Conservation (phyloP, 2,113 vertebrate genomes). For the Mugil cephalus region DNA sequence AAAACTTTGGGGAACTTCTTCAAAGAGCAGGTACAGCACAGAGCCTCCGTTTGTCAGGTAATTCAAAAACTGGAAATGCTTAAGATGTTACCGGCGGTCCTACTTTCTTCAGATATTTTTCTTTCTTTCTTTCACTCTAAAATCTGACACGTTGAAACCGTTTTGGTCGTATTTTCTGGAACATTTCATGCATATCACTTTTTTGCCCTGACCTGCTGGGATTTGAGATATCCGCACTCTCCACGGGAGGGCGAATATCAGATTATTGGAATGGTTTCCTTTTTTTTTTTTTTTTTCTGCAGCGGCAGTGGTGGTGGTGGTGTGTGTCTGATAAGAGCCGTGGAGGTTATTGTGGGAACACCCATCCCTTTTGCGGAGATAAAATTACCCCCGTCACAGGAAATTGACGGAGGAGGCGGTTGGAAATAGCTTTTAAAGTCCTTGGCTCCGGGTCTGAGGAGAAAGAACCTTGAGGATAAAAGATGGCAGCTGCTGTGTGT, state of each 20-base stretch:
- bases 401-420: conserved; percentile 62
- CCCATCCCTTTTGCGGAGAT: conserved; percentile 71
- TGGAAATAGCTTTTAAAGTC: conserved; percentile 70
- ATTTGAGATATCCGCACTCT: conserved; percentile 52
- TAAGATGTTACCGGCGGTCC: conserved; percentile 17
- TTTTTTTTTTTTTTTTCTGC: no score
- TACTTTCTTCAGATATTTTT: not conserved
- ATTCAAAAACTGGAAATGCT: conserved; percentile 11
- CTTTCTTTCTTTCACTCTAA: conserved; percentile 16
- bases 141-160: conserved; percentile 37
- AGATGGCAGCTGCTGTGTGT: conserved; percentile 15
- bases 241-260: conserved; percentile 29
- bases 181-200: conserved; percentile 48
- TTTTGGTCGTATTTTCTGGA: conserved; percentile 44
- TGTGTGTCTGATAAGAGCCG: conserved; percentile 66
- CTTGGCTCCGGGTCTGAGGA: conserved; percentile 50
- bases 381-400: conserved; percentile 68
- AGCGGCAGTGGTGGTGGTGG: conserved; percentile 22
- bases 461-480: conserved; percentile 58
- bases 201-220: conserved; percentile 47
- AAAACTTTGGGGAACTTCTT: conserved; percentile 19
- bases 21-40: not conserved
- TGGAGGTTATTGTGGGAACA: conserved; percentile 75
- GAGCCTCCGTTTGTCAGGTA: not conserved
- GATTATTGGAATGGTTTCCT: conserved; percentile 60